Conservation (phyloP, 2,113 vertebrate genomes). For the Trematocara variabile region DNA sequence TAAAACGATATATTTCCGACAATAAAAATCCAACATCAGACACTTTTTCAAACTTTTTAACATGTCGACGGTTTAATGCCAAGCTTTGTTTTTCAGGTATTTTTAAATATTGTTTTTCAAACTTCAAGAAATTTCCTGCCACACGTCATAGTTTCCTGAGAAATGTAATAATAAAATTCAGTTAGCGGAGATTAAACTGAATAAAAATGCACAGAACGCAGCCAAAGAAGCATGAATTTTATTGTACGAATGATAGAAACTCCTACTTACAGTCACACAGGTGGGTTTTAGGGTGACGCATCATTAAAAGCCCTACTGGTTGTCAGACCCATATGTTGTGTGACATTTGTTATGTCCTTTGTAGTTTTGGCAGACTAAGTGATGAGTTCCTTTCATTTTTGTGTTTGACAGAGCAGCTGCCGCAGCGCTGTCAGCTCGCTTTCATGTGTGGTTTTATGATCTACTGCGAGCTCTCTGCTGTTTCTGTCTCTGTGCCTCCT, state of each 20-base stretch:
- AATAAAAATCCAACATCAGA: background rate
- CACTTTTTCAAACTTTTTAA: background rate
- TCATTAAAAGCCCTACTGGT: background rate
- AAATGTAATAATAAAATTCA: background rate
- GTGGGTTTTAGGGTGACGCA: background rate
- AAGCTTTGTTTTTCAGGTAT: background rate
- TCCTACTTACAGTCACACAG: background rate
- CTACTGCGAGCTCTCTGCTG: background rate
- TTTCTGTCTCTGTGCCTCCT: background rate
- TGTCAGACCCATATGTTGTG: background rate
- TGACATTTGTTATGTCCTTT: background rate
- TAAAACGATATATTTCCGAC: background rate
- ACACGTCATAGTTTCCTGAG: background rate
- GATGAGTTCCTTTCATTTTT: constrained; percentile 13
- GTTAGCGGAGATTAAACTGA: background rate
- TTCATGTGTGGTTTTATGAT: constrained; percentile 27
- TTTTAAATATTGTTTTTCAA: background rate
- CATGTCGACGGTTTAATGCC: background rate
- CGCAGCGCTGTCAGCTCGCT: constrained; percentile 1
- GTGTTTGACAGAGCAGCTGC: constrained; percentile 2
- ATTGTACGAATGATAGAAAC: background rate
- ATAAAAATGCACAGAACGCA: background rate
- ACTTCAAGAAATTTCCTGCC: background rate
- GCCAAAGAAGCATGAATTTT: background rate
- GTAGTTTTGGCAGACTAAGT: background rate